A percentile compares a stretch with the other conserved stretches of the same genome.
Conservation (phyloP, 2,113 vertebrate genomes). For the Strigops habroptila region DNA sequence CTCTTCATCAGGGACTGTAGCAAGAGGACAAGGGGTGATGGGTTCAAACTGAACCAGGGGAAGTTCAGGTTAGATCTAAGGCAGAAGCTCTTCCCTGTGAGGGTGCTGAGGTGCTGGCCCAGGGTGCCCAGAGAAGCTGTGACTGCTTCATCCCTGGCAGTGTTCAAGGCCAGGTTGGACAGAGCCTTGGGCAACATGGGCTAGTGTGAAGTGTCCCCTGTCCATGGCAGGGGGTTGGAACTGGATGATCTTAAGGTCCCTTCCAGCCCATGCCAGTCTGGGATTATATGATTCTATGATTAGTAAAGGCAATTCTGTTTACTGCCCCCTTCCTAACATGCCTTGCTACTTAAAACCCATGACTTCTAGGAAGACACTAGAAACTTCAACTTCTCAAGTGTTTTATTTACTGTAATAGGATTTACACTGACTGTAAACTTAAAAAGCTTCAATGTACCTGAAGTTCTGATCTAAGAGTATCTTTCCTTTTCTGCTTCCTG, state of each 20-base stretch:
- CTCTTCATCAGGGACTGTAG: neutral
- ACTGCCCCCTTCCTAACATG: neutral
- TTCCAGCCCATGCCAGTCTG: neutral
- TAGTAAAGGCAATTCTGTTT: conserved; percentile 40
- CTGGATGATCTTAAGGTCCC: neutral
- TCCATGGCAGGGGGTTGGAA: neutral
- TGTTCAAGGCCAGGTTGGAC: neutral
- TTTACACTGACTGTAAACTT: neutral
- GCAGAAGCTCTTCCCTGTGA: neutral
- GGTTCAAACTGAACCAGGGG: neutral
- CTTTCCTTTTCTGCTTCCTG: neutral
- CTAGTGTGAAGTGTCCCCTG: neutral
- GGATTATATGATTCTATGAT: neutral
- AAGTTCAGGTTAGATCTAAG: neutral
- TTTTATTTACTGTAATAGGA: neutral
- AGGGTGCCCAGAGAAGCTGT: neutral
- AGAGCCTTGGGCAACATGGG: neutral
- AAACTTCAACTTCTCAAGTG: neutral
- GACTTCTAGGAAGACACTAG: neutral
- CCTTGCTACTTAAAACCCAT: neutral
- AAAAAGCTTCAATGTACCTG: neutral
- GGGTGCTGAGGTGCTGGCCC: neutral
- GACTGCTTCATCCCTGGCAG: neutral
- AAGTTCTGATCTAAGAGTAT: neutral
- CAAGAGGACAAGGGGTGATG: neutral